Conservation (phyloP, 2,797 vertebrate species). For the Rhinogobio ventralis region DNA sequence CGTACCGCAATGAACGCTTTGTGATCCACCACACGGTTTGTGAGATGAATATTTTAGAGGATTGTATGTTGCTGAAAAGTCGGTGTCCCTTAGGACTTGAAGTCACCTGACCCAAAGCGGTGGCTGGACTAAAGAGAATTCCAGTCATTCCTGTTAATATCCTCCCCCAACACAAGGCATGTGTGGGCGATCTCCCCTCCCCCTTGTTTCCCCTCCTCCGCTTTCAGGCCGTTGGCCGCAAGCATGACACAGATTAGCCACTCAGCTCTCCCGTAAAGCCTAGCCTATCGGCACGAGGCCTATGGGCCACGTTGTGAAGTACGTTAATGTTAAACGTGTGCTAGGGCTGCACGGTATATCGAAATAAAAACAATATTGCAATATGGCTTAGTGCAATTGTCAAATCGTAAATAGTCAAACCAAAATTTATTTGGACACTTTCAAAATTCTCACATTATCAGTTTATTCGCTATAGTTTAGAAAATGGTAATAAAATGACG, state of each 20-base stretch:
- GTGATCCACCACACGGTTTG: not conserved
- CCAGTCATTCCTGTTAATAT: conserved; percentile 65
- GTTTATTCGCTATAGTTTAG: too few relatives aligned
- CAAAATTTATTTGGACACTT: too few relatives aligned
- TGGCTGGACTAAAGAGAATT: conserved; percentile 64
- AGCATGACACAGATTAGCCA: conserved; percentile 67
- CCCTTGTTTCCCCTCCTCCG: conserved; percentile 38
- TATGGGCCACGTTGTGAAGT: not conserved
- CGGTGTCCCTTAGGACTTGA: conserved; percentile 41
- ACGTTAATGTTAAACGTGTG: not conserved
- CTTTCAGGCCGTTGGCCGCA: conserved; percentile 48
- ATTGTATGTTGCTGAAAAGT: conserved; percentile 25
- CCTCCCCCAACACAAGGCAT: conserved; percentile 63
- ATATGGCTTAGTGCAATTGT: not conserved
- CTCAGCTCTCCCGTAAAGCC: conserved; percentile 44
- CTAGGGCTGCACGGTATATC: not conserved
- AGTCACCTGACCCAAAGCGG: conserved; percentile 64
- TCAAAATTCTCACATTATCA: too few relatives aligned
- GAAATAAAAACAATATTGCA: not conserved
- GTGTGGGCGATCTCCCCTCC: conserved; percentile 59
- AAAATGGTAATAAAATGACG: too few relatives aligned
- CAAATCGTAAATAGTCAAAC: not conserved
- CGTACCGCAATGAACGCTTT: not conserved
- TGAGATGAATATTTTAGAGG: not conserved
- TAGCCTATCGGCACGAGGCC: conserved; percentile 14